A percentile compares a stretch with the other conserved stretches of the same genome.
phyloP scores from a whole-genome alignment of 2,797 vertebrate species.

The Natrix natrix region DNA sequence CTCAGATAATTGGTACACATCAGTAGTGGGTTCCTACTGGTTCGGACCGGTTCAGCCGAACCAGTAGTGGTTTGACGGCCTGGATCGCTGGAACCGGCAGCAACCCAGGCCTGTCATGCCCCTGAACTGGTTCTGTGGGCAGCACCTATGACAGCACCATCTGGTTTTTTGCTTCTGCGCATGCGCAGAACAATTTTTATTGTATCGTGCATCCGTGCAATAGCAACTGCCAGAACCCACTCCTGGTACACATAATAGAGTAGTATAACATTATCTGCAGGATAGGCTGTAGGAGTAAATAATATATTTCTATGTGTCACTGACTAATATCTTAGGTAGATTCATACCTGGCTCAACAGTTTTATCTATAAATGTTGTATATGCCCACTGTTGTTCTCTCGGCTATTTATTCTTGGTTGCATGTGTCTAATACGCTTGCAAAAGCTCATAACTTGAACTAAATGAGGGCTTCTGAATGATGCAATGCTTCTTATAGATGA shows the following conservation, averaged over 20 bases:
- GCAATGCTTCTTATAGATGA: constrained; percentile 25
- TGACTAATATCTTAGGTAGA: constrained; percentile 14
- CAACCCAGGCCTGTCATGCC: too few species aligned
- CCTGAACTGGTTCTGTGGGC: too few species aligned
- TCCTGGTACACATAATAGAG: background rate
- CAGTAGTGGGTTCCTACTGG: too few species aligned
- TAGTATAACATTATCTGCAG: background rate
- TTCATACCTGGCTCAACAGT: constrained; percentile 5
- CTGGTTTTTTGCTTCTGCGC: too few species aligned
- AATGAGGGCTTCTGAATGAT: constrained; percentile 20
- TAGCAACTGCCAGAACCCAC: too few species aligned
- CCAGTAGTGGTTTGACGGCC: too few species aligned
- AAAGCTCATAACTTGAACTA: constrained; percentile 29
- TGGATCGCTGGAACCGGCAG: too few species aligned
- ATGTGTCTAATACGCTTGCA: background rate
- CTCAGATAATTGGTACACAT: background rate
- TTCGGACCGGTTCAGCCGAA: too few species aligned
- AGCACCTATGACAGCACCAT: too few species aligned
- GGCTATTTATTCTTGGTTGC: constrained; percentile 8
- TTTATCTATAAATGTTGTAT: constrained; percentile 32
- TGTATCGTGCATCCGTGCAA: too few species aligned
- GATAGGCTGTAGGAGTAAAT: background rate
- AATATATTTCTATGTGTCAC: constrained; percentile 2
- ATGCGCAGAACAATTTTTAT: too few species aligned
- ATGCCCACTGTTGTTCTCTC: constrained; percentile 27